Conservation (phyloP, 2,797 vertebrate genomes). For the Argentina silus region DNA sequence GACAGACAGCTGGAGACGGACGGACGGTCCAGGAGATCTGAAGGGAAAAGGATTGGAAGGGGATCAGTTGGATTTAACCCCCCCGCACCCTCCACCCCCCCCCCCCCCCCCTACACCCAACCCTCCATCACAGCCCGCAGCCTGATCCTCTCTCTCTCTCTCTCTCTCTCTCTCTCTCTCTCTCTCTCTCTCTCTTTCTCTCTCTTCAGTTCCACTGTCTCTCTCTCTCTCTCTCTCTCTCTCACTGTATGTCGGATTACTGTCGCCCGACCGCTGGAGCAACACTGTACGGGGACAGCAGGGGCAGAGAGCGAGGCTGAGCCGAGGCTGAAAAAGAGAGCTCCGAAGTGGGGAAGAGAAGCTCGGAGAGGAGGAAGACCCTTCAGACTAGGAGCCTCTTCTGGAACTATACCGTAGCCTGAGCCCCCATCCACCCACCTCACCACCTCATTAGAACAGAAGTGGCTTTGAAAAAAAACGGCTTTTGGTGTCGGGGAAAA, state of each 20-base stretch:
- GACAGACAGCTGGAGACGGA: slow-evolving; percentile 43
- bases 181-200: slow-evolving; percentile 40
- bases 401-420: no score
- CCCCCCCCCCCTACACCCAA: not conserved
- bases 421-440: no score
- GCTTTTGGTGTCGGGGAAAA: not conserved
- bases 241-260: slow-evolving; percentile 63
- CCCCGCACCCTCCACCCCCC: slow-evolving; percentile 27
- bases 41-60: slow-evolving; percentile 46
- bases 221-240: slow-evolving; percentile 34
- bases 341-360: not conserved
- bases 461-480: no score
- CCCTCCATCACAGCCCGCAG: slow-evolving; percentile 46
- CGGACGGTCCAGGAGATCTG: slow-evolving; percentile 56
- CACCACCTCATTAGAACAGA: no score
- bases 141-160: slow-evolving; percentile 41
- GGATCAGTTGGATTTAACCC: slow-evolving; percentile 66
- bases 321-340: slow-evolving; percentile 41
- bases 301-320: slow-evolving; percentile 42
- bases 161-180: slow-evolving; percentile 39
- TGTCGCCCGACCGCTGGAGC: slow-evolving; percentile 53
- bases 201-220: slow-evolving; percentile 48
- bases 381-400: slow-evolving; percentile 19
- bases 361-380: not conserved
- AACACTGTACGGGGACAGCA: slow-evolving; percentile 27